These are phyloP conservation scores for Anastatus disparis DNA, from an alignment of 1,140 invertebrate genomes.

Conservation along the genomic window DNA sequence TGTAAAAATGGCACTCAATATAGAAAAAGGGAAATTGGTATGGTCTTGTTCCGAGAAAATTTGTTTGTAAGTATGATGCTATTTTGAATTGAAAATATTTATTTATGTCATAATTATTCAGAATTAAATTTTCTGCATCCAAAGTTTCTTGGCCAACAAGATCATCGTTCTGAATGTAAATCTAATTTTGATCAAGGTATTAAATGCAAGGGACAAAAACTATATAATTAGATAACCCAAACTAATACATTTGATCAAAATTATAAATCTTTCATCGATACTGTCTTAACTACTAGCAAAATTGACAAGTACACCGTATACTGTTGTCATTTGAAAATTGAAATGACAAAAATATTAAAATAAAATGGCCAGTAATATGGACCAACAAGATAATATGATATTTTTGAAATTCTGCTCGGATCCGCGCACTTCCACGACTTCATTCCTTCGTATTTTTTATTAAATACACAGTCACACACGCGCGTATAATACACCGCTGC, in stretches of 20 bases:
- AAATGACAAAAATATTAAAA: no score
- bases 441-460: conserved; percentile 29
- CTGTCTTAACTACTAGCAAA: not conserved
- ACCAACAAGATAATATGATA: conserved; percentile 14
- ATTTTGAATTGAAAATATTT: no score
- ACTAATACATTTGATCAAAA: no score
- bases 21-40: no score
- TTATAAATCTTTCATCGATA: conserved; percentile 8
- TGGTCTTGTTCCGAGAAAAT: no score
- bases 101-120: no score
- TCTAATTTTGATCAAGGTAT: not conserved
- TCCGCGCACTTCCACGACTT: conserved; percentile 35
- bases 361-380: conserved; percentile 34
- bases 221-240: no score
- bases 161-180: not conserved
- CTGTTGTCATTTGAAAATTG: not conserved
- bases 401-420: conserved; percentile 35
- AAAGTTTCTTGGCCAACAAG: no score
- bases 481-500: conserved; percentile 11
- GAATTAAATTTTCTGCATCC: no score
- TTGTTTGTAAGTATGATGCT: no score
- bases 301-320: conserved; percentile 6
- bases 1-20: no score
- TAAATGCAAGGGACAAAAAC: no score
- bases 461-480: not conserved